Conservation (phyloP, 2,113 vertebrate species). For the Caranx melampygus region DNA sequence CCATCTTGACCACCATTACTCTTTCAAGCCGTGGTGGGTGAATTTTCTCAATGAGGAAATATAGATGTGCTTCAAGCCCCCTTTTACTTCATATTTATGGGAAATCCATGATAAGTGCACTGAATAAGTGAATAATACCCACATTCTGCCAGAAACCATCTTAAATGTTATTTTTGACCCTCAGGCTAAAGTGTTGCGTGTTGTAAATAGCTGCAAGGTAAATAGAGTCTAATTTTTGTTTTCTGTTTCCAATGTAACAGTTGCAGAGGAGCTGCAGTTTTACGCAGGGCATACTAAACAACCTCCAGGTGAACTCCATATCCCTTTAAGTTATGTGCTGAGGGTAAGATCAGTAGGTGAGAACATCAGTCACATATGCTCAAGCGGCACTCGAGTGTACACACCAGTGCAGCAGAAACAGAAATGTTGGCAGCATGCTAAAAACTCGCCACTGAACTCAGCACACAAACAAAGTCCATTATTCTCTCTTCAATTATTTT, state of each 20-base stretch:
- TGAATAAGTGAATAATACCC: background rate
- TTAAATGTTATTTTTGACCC: conserved; percentile 16
- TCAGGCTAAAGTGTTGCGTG: conserved; percentile 13
- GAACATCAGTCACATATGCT: conserved; percentile 41
- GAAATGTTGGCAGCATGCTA: background rate
- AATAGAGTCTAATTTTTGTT: conserved; percentile 15
- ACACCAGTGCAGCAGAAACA: conserved; percentile 15
- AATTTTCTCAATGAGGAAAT: no score
- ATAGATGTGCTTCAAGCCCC: no score
- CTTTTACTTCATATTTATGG: no score
- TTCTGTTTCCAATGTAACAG: conserved; percentile 18
- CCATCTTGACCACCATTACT: no score
- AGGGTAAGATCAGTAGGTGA: conserved; percentile 54
- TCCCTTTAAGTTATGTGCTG: conserved; percentile 28
- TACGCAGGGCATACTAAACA: conserved; percentile 37
- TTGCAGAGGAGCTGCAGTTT: conserved; percentile 21
- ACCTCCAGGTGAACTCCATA: conserved; percentile 35
- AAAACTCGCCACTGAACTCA: conserved; percentile 34
- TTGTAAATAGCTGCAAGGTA: conserved; percentile 8
- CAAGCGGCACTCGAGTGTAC: background rate
- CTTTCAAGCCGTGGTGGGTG: no score
- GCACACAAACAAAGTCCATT: conserved; percentile 26
- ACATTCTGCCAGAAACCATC: background rate
- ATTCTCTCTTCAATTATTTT: background rate
- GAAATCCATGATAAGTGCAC: no score